Evolutionary conservation across 2,797 vertebrate species (phyloP), one percentile per base, ranked within the genome.

Genomic region (Melanotaenia maccullochi): DNA sequence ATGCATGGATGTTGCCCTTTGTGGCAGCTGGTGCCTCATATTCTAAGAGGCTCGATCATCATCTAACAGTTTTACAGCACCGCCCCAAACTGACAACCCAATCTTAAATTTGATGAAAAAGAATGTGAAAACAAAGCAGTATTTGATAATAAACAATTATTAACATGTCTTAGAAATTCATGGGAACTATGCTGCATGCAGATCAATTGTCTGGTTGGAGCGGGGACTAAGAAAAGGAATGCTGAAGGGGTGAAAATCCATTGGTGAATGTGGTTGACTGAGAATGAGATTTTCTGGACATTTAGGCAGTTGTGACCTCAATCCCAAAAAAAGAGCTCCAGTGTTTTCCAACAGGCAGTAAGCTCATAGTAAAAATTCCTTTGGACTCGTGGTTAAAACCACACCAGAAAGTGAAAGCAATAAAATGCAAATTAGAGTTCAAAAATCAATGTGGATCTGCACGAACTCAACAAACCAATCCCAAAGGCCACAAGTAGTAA

Each of bases 271-370:
- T 65, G 79, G 76, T 75, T 67, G 82, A 81, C 63, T 68, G 81
- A 66, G 59, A 87, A 64, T 56, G 44, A 38, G 65, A 90, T 75
- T 83, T 85, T 49, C 55, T 62, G 72, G 79, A 71, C 38, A 62
- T 80, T 76, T 60, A 71, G 60, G 65, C 82, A 82, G 69, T 85
- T 79, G 79, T 87, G 83, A 92, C 88, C 86, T 92, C 80, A 87
- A 88, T 90, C 84, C 79, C 69, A 81, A 83, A 83, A 79, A 80
- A 71, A 56, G 68, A 79, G 66, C 76, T 85, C 82, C 52, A 63
- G 60, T 18, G 22, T 56, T 55, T 76, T 81, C 38, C 22, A 20
- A 61, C 24, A 58, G 62, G 69, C 38, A 70, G 63, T 60, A 49
- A 71, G 67, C 62, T 44, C 49, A 24, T 32, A 36, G 24, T 75